Conservation (phyloP, 2,888 invertebrate species). For the Archips xylosteana region DNA sequence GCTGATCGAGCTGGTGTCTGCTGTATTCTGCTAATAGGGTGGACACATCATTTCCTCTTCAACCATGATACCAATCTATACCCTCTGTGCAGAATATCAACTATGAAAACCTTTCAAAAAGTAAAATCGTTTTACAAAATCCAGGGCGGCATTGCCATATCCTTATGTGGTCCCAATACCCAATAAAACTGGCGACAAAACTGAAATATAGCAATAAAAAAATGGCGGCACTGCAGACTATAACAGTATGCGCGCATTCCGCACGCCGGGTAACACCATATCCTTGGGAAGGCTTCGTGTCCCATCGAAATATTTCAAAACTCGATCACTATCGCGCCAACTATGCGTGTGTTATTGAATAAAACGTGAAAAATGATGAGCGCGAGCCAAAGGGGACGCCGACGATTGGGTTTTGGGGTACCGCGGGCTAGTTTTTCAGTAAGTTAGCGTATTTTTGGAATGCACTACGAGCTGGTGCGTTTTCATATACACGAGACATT, state of each 20-base stretch:
- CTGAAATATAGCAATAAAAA: constrained; percentile 5
- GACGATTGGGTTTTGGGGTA: constrained; percentile 54
- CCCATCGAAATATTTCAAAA: constrained; percentile 83
- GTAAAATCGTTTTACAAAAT: not conserved
- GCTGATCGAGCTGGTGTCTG: no score
- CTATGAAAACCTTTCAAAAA: no score
- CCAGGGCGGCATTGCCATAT: not conserved
- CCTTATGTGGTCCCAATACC: not conserved
- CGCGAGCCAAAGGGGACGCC: constrained; percentile 76
- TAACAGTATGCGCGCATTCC: constrained; percentile 62
- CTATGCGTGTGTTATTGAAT: constrained; percentile 84
- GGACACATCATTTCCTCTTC: no score
- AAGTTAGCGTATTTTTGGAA: no score
- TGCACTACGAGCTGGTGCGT: no score
- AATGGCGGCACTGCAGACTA: constrained; percentile 8
- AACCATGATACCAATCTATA: no score
- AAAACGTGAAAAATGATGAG: constrained; percentile 85
- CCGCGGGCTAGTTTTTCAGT: not conserved
- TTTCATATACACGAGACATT: no score
- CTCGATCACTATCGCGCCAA: constrained; percentile 82
- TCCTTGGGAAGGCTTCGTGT: constrained; percentile 80
- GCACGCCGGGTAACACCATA: constrained; percentile 85
- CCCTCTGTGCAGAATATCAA: no score
- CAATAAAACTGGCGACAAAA: not conserved
- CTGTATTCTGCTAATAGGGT: no score